Evolutionary conservation across 1,140 invertebrate genomes (phyloP).

Genomic region (Cyclina sinensis): DNA sequence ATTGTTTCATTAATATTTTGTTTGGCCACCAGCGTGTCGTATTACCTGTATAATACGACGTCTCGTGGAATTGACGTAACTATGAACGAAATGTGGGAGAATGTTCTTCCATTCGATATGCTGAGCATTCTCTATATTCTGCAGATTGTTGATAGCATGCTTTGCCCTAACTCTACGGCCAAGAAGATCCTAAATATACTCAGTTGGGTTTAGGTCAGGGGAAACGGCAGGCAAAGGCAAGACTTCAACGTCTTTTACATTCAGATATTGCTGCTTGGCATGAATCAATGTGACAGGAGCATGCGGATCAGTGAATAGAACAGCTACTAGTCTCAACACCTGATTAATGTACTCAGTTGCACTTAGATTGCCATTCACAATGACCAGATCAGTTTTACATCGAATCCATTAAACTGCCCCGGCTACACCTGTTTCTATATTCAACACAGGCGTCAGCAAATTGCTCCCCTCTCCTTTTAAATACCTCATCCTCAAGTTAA

Average conservation of each 20-base stretch:
- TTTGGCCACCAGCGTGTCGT: constrained; percentile 1
- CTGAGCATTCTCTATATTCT: too few relatives aligned
- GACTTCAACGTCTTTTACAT: not conserved
- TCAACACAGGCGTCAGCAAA: constrained; percentile 36
- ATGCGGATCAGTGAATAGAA: constrained; percentile 20
- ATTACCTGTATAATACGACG: too few relatives aligned
- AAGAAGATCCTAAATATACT: not conserved
- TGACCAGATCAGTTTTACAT: constrained; percentile 14
- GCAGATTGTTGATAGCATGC: too few relatives aligned
- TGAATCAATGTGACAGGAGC: not conserved
- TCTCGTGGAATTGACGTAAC: too few relatives aligned
- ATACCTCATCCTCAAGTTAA: constrained; percentile 15
- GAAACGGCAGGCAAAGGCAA: not conserved
- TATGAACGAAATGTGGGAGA: too few relatives aligned
- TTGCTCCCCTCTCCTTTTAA: constrained; percentile 38
- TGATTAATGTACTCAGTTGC: constrained; percentile 22
- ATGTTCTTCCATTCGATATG: too few relatives aligned
- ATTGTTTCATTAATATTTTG: constrained; percentile 7
- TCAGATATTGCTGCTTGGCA: constrained; percentile 3
- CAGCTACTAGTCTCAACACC: constrained; percentile 38
- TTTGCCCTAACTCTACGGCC: too few relatives aligned
- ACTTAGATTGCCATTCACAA: constrained; percentile 14
- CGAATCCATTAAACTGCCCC: constrained; percentile 1
- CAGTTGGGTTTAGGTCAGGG: not conserved
- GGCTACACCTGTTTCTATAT: not conserved